Evolutionary conservation across 2,797 vertebrate species (phyloP).

Genomic region (Parotocinclus haroldoi): DNA sequence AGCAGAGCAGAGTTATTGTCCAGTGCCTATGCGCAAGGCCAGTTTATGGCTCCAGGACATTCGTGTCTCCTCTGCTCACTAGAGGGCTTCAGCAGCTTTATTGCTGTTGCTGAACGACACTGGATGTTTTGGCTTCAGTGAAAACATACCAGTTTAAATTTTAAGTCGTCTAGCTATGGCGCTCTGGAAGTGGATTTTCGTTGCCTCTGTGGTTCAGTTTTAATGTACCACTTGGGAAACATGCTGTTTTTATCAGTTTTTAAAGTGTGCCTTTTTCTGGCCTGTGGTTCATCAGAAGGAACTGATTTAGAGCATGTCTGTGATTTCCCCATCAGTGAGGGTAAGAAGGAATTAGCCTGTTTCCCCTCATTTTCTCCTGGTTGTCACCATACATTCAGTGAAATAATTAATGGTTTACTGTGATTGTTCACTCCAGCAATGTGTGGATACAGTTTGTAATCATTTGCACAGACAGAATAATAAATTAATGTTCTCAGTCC

Average conservation of each 20-base stretch:
- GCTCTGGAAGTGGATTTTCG: background rate
- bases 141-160: background rate
- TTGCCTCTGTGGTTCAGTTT: background rate
- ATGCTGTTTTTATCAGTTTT: too few relatives aligned
- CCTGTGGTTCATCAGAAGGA: constrained; percentile 37
- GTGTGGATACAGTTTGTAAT: background rate
- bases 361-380: constrained; percentile 41
- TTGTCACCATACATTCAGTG: constrained; percentile 54
- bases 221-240: too few relatives aligned
- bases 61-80: background rate
- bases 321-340: constrained; percentile 38
- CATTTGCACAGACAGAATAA: too few relatives aligned
- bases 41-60: constrained; percentile 25
- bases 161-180: background rate
- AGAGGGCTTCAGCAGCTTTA: constrained; percentile 1
- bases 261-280: constrained; percentile 1
- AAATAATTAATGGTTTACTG: constrained; percentile 51
- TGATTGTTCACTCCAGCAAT: constrained; percentile 7
- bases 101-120: background rate
- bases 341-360: constrained; percentile 45
- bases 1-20: constrained; percentile 6
- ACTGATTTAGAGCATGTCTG: constrained; percentile 35
- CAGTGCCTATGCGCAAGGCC: constrained; percentile 3
- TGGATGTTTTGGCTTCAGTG: background rate
- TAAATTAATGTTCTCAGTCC: too few relatives aligned